Conservation (phyloP, 2,113 vertebrate genomes). For the Saimiri boliviensis region DNA sequence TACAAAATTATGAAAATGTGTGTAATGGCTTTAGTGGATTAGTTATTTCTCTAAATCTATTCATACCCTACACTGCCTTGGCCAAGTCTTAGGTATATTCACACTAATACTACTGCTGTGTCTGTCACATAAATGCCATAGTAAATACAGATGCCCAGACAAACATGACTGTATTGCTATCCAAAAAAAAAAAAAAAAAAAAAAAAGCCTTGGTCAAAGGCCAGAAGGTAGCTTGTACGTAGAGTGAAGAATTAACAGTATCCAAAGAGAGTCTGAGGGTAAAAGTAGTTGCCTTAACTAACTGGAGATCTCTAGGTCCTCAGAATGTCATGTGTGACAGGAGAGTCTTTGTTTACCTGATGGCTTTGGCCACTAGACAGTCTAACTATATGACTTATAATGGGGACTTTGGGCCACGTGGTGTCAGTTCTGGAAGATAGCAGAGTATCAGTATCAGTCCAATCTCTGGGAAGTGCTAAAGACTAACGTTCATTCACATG, state of each 20-base stretch:
- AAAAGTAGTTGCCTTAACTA: background rate
- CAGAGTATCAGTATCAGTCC: background rate
- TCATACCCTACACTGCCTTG: background rate
- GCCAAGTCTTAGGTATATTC: slow-evolving; percentile 29
- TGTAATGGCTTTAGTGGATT: background rate
- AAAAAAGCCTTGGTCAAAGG: background rate
- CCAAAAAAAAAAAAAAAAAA: background rate
- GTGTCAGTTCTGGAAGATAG: background rate
- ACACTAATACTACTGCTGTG: background rate
- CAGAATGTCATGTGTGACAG: background rate
- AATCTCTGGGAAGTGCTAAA: background rate
- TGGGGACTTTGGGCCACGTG: background rate
- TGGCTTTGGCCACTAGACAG: background rate
- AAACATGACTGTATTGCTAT: background rate
- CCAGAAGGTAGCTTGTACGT: background rate
- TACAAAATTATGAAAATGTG: slow-evolving; percentile 47
- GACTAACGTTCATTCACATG: background rate
- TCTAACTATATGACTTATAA: slow-evolving; percentile 26
- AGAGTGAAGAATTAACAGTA: slow-evolving; percentile 38
- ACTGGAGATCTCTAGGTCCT: background rate
- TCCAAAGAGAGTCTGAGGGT: background rate
- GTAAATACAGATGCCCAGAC: background rate
- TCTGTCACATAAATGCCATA: background rate
- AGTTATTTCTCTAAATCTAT: slow-evolving; percentile 2
- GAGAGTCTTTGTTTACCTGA: background rate